Conservation (phyloP, 2,113 vertebrate species). For the Cryptomyrus ogoouensis region DNA sequence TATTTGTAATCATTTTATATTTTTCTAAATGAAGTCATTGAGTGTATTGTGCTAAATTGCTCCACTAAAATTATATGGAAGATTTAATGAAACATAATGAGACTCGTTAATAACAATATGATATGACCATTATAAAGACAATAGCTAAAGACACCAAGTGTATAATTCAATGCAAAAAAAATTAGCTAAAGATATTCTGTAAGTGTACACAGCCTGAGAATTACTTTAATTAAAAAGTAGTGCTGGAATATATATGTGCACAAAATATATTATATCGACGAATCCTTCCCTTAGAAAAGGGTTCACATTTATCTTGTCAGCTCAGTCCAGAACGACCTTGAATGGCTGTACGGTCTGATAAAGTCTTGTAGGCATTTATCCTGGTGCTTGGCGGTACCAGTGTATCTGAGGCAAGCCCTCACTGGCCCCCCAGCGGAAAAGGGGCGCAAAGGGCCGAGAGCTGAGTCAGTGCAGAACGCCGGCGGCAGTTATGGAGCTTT, state of each 20-base stretch:
- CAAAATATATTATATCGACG: not conserved
- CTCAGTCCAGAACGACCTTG: not conserved
- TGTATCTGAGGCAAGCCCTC: not conserved
- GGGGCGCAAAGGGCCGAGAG: not conserved
- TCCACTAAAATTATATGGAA: not conserved
- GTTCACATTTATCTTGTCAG: not conserved
- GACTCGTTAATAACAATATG: not conserved
- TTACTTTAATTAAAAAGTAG: not conserved
- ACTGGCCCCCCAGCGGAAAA: not conserved
- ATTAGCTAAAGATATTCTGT: not conserved
- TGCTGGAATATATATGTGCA: not conserved
- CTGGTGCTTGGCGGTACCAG: not conserved
- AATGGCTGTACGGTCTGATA: not conserved
- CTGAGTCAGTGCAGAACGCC: not conserved
- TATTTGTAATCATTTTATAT: not conserved
- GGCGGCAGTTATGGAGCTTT: not conserved
- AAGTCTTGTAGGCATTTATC: not conserved
- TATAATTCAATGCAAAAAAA: not conserved
- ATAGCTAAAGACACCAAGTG: not conserved
- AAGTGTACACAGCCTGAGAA: not conserved
- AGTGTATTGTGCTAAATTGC: not conserved
- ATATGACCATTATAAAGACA: not conserved
- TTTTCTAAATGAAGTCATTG: not conserved
- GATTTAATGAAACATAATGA: not conserved
- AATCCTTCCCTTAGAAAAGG: not conserved